phyloP scores from a whole-genome alignment of 2,797 vertebrate species.

The Paramormyrops hopkinsi region DNA sequence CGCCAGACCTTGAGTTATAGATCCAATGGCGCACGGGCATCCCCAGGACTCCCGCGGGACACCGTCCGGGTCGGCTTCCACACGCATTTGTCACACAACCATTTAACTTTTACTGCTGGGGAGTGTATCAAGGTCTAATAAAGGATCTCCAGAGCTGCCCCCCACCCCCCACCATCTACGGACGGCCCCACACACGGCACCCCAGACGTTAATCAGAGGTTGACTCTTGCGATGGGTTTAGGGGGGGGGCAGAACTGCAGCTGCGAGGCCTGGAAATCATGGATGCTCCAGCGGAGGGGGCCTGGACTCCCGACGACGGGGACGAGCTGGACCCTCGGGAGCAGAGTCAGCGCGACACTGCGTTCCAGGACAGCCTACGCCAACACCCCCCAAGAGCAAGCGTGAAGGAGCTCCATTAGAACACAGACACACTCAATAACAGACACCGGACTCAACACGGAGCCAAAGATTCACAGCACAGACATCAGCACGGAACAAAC shows the following conservation, averaged over 20 bases:
- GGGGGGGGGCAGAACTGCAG: neutral
- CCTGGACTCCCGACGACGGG: neutral
- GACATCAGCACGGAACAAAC: neutral
- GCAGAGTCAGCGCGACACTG: neutral
- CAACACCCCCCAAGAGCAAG: neutral
- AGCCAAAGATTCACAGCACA: neutral
- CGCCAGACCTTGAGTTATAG: conserved; percentile 60
- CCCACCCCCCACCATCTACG: neutral
- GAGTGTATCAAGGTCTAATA: neutral
- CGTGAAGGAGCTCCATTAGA: neutral
- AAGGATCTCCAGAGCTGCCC: neutral
- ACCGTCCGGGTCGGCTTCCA: neutral
- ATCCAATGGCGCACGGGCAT: conserved; percentile 29
- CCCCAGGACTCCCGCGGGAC: neutral
- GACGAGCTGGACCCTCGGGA: neutral
- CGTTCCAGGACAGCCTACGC: neutral
- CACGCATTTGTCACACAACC: neutral
- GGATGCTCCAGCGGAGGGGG: neutral
- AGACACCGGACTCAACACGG: neutral
- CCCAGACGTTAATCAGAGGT: neutral
- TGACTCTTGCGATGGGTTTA: neutral
- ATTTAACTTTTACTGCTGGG: neutral
- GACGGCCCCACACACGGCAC: neutral
- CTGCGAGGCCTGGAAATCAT: neutral
- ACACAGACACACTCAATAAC: neutral